These are phyloP conservation scores for Volucella inflata DNA, from an alignment of 2,888 invertebrate species.

Conservation along the genomic window DNA sequence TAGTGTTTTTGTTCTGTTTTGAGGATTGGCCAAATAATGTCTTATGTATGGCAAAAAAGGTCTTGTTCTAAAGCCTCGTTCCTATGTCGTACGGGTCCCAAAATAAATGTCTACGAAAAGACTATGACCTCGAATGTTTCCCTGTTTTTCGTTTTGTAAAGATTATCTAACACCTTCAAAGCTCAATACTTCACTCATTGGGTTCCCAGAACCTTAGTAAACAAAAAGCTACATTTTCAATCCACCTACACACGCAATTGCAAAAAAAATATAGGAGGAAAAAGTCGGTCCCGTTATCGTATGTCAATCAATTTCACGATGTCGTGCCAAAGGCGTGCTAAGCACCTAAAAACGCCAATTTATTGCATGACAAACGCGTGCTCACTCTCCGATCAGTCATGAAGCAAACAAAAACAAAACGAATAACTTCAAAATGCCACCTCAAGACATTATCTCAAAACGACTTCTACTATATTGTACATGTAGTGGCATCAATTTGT, in stretches of 20 bases:
- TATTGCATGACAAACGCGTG: slow-evolving; percentile 22
- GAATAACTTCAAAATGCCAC: no score
- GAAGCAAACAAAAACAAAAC: background rate
- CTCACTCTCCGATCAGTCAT: background rate
- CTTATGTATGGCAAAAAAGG: no score
- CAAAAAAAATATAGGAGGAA: background rate
- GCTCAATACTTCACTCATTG: no score
- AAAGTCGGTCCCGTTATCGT: slow-evolving; percentile 23
- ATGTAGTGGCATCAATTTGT: background rate
- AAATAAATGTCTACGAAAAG: no score
- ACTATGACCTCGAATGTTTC: no score
- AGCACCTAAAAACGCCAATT: background rate
- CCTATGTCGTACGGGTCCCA: no score
- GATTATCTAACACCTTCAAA: no score
- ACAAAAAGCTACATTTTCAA: background rate
- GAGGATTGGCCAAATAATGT: no score
- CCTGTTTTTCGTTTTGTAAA: no score
- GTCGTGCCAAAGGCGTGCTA: slow-evolving; percentile 24
- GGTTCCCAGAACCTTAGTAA: background rate
- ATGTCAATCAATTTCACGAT: slow-evolving; percentile 13
- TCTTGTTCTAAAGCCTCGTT: no score
- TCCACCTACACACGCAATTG: slow-evolving; percentile 4
- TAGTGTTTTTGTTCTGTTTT: no score
- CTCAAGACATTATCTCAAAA: background rate
- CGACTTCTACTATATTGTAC: background rate